These are phyloP conservation scores for Tipula unca DNA, from an alignment of 2,888 invertebrate species.

Conservation along the genomic window DNA sequence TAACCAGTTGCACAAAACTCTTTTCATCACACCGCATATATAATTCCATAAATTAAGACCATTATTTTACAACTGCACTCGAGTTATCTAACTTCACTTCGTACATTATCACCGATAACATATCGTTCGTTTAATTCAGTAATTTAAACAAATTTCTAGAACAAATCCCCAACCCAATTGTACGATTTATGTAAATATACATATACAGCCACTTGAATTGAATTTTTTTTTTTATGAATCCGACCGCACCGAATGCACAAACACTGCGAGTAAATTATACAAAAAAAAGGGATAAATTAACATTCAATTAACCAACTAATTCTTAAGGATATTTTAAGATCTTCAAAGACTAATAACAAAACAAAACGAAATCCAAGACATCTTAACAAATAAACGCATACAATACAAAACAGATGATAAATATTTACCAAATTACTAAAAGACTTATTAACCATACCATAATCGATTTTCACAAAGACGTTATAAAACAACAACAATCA, in stretches of 20 bases:
- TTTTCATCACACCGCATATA: background rate
- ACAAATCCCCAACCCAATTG: background rate
- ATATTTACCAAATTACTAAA: slow-evolving; percentile 14
- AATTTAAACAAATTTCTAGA: background rate
- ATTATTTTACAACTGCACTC: background rate
- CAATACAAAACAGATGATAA: background rate
- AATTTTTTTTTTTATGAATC: background rate
- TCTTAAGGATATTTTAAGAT: background rate
- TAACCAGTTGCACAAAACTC: background rate
- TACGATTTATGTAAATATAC: background rate
- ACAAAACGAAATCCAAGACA: background rate
- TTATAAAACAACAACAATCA: background rate
- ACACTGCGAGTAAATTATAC: background rate
- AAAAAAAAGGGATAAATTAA: background rate
- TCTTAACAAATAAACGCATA: background rate
- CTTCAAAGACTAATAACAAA: background rate
- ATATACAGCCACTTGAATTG: background rate
- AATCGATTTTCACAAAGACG: background rate
- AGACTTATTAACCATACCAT: background rate
- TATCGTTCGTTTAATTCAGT: background rate
- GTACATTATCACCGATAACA: background rate
- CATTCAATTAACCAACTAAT: slow-evolving; percentile 14
- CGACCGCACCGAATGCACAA: background rate
- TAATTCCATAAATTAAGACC: background rate
- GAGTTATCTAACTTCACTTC: background rate